A percentile compares a stretch with the other conserved stretches of the same genome.
Evolutionary conservation across 2,888 invertebrate genomes (phyloP).

Genomic region (Netelia inedita): DNA sequence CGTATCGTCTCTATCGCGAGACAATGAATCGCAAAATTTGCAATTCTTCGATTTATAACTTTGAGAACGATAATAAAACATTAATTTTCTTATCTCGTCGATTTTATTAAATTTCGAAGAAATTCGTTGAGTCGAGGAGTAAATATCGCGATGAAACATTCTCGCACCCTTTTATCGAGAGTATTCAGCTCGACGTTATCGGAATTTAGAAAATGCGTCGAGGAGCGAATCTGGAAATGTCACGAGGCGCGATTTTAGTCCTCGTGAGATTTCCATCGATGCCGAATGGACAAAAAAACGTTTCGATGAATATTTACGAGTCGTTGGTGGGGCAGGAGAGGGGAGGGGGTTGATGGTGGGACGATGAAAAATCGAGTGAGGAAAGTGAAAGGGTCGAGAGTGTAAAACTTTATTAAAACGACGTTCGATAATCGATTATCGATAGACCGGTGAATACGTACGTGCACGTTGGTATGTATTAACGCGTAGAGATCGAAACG

Average conservation of each 20-base stretch:
- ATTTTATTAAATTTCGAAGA: neutral
- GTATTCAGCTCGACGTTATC: slow-evolving; percentile 59
- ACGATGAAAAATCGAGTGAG: slow-evolving; percentile 21
- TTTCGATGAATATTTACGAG: neutral
- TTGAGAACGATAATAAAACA: neutral
- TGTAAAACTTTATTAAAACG: slow-evolving; percentile 37
- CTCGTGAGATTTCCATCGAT: slow-evolving; percentile 22
- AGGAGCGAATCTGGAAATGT: slow-evolving; percentile 81
- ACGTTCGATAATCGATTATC: slow-evolving; percentile 54
- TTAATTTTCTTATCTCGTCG: neutral
- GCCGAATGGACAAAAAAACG: neutral
- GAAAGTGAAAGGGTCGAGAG: slow-evolving; percentile 60
- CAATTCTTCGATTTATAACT: slow-evolving; percentile 26
- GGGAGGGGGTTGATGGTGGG: slow-evolving; percentile 23
- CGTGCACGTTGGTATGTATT: neutral
- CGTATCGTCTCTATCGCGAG: slow-evolving; percentile 26
- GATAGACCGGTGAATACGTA: neutral
- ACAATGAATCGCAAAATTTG: neutral
- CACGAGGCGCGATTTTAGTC: slow-evolving; percentile 71
- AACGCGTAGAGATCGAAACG: slow-evolving; percentile 13
- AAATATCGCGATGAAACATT: slow-evolving; percentile 75
- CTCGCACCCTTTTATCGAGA: slow-evolving; percentile 69
- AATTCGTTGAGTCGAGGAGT: no score
- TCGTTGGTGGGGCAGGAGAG: no score
- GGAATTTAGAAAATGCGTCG: slow-evolving; percentile 78